phyloP scores from a whole-genome alignment of 1,140 invertebrate genomes.

The Nasonia giraulti region DNA sequence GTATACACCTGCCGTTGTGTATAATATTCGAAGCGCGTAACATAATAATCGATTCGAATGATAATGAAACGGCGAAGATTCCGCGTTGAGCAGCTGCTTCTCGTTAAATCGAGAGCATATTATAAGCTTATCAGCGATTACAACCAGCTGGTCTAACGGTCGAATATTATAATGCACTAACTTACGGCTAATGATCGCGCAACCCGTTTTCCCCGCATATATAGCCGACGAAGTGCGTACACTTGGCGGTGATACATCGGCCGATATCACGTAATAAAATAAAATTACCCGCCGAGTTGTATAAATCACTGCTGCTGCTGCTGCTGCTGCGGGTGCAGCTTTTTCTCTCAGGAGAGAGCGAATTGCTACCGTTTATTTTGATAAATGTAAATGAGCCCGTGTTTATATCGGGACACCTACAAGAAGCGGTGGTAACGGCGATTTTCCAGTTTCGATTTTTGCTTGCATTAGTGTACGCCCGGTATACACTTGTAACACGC shows the following conservation, averaged over 20 bases:
- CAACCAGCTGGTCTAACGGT: neutral
- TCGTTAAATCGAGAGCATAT: neutral
- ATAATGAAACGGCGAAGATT: neutral
- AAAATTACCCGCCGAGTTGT: neutral
- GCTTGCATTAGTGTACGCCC: no score
- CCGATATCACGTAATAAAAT: conserved; percentile 21
- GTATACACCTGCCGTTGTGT: no score
- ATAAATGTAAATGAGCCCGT: neutral
- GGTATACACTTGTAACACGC: no score
- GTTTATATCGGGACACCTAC: no score
- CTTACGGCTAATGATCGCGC: conserved; percentile 10
- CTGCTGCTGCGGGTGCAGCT: no score
- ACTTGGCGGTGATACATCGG: neutral
- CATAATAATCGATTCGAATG: no score
- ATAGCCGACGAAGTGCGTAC: neutral
- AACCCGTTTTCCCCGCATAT: neutral
- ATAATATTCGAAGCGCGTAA: no score
- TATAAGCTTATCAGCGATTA: neutral
- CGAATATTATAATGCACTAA: conserved; percentile 11
- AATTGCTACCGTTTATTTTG: conserved; percentile 20
- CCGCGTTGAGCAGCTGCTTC: neutral
- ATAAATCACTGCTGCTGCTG: neutral
- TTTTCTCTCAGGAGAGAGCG: no score
- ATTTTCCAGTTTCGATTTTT: no score
- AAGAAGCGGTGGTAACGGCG: no score